These are phyloP conservation scores for Cyprinodon brontotheroides DNA, from an alignment of 2,113 vertebrate genomes.

Conservation along the genomic window DNA sequence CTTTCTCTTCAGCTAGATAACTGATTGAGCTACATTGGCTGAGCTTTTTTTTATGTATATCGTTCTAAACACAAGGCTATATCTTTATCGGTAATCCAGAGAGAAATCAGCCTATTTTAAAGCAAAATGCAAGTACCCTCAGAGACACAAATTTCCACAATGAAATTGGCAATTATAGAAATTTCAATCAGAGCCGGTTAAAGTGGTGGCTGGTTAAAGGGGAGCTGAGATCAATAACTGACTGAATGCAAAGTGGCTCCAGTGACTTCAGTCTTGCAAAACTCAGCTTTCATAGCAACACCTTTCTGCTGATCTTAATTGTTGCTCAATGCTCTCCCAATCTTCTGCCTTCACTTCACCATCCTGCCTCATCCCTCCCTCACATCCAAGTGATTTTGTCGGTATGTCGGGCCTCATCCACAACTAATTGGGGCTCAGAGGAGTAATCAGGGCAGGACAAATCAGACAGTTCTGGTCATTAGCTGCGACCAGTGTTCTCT, in stretches of 20 bases:
- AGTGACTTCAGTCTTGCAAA: conserved; percentile 34
- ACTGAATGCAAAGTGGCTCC: conserved; percentile 53
- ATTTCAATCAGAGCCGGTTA: conserved; percentile 75
- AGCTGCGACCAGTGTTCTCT: conserved; percentile 82
- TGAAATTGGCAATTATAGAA: conserved; percentile 80
- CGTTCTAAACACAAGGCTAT: conserved; percentile 35
- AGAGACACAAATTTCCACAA: conserved; percentile 60
- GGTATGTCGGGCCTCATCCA: conserved; percentile 89
- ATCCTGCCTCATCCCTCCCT: conserved; percentile 55
- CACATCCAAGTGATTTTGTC: conserved; percentile 84
- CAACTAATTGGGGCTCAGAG: conserved; percentile 93
- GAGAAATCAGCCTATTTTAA: conserved; percentile 54
- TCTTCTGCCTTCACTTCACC: conserved; percentile 30
- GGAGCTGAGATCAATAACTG: conserved; percentile 71
- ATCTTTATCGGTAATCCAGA: conserved; percentile 41
- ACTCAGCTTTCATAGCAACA: conserved; percentile 16
- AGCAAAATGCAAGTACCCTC: conserved; percentile 45
- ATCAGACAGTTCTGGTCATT: conserved; percentile 95
- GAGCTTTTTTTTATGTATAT: conserved; percentile 39
- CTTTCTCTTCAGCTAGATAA: conserved; percentile 42
- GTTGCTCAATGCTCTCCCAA: conserved; percentile 15
- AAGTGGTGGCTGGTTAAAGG: conserved; percentile 64
- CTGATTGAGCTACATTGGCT: conserved; percentile 33
- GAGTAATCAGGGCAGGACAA: conserved; percentile 95
- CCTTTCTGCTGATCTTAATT: conserved; percentile 18